Base-by-base conservation (phyloP, 2,888 invertebrate genomes). In the Congeria kusceri region DNA sequence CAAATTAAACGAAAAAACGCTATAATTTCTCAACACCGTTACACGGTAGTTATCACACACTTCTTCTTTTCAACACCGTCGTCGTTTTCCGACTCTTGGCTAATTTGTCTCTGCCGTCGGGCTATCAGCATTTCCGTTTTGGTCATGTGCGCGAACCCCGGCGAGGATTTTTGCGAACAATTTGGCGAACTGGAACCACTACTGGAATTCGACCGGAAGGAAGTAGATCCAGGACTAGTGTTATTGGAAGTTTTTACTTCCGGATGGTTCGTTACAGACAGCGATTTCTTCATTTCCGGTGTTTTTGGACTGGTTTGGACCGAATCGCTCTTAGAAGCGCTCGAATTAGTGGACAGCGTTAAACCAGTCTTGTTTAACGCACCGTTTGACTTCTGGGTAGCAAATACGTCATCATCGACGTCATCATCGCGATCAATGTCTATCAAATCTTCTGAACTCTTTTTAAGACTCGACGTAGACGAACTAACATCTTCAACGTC, bases 51-150 rank as follows among this genome's bases (percentile, higher is more conserved):
- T 23, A 64, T 64, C 23, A 72, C 64, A 57, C 71, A 46, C 32
- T 47, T 72, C 39, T 64, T 64, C 20, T 47, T 64, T 7, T 58
- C 64, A 20, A 57, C 71, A 4, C 39, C 32, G 11, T 72, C 71
- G 13, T 29, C 25, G 7, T 27, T 20, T 58, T 72, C 71, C 4
- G 23, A 25, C 23, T 57, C 47, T 5, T 57, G 46, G 29, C 58
- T 64, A 9, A 72, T 44, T 47, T 72, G 71, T 5, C 64, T 58
- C 32, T 87, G 84, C 46, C 92, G 64, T 28, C 93, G 78, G 7
- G 93, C 93, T 53, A 92, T 67, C 77, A 93, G 70, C 92, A 91
- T 92, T 87, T 89, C 94, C 74, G 85, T 93, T 71, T 92, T 92
- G 25, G 92, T 92, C 63, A 82, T 61, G 57, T 85, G 90, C 65